Base-by-base conservation (phyloP, 2,888 invertebrate genomes). In the Drosophila peninsularis region DNA sequence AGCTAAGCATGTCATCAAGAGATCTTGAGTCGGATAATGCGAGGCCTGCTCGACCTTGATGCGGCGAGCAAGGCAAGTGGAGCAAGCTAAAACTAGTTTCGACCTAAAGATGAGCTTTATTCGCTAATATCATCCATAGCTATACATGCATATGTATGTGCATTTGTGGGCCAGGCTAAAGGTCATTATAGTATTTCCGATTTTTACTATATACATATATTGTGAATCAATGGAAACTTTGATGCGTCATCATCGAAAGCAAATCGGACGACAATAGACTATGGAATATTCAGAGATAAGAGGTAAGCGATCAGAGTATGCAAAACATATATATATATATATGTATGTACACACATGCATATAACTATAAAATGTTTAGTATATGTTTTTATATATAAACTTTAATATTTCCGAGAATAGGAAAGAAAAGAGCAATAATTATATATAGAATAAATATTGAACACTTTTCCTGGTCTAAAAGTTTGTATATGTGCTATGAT, bases 21-120 rank as follows among this genome's bases (percentile, higher is more conserved):
- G 45, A 42, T 24, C 39, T 47, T 10, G 6, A 62, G 14, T 45
- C 50, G 45, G 42, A 39, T 5, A 24, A 7, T 42, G 4, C 17
- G 58, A 42, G 53, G 60, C 42, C 66, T 62, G 30, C 68, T 63
- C 32, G 73, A 72, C 73, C 68, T 68, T 73, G 53, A 63, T 72
- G 39, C 49, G 37, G 24, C 39, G 54, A 58, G 34, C 30, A 60
- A 56, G 68, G 60, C 56, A 57, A 73, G 24, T 50, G 32, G 54
- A 56, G 19, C 53, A 27, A 32, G 37, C 49, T 50, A 0, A 62
- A 69, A 64, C 74, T 42, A 55, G 74, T 73, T 73, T 58, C 19
- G 2, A 30, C 32, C 37, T 13, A 0, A 27, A 54, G 60, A 54
- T 60, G 17, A 47, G 39, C 19, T 39, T 7, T 19, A 73, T 54